A percentile compares a stretch with the other conserved stretches of the same genome.
These are phyloP conservation scores for Felis catus DNA, from an alignment of 2,113 vertebrate species.

Conservation along the genomic window DNA sequence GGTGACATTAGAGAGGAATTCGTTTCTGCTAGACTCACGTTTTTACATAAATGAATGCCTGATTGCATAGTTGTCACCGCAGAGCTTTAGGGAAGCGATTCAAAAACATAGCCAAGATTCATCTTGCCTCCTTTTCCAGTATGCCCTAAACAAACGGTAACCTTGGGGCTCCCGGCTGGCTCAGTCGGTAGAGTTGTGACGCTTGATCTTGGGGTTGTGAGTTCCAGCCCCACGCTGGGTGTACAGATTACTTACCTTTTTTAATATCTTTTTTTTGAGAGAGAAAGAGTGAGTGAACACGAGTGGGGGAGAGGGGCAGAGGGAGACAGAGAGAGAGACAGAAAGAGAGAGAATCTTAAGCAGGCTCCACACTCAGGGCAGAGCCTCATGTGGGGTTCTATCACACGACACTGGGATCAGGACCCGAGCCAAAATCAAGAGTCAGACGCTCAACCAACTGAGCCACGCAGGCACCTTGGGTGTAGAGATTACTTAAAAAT, in stretches of 20 bases:
- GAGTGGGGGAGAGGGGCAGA: too few species aligned
- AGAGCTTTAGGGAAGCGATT: neutral
- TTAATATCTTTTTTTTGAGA: too few species aligned
- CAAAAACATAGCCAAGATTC: neutral
- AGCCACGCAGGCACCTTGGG: too few species aligned
- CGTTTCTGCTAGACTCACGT: neutral
- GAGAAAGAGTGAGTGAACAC: too few species aligned
- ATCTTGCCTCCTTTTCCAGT: constrained; percentile 18
- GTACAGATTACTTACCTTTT: neutral
- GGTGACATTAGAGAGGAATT: constrained; percentile 58
- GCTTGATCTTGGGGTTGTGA: neutral
- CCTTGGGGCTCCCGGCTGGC: neutral
- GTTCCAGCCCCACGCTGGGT: neutral
- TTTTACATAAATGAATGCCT: constrained; percentile 54
- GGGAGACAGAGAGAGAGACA: too few species aligned
- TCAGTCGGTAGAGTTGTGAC: neutral
- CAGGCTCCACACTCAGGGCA: too few species aligned
- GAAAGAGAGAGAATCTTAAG: too few species aligned
- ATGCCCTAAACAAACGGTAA: constrained; percentile 4
- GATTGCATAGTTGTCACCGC: neutral
- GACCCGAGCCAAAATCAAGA: too few species aligned
- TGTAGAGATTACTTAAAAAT: too few species aligned
- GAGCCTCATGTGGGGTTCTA: too few species aligned
- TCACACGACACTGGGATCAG: too few species aligned
- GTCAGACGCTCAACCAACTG: too few species aligned